Evolutionary conservation across 2,113 vertebrate genomes (phyloP), one percentile per base, ranked within the genome.

Genomic region (Ploceus nigricollis): DNA sequence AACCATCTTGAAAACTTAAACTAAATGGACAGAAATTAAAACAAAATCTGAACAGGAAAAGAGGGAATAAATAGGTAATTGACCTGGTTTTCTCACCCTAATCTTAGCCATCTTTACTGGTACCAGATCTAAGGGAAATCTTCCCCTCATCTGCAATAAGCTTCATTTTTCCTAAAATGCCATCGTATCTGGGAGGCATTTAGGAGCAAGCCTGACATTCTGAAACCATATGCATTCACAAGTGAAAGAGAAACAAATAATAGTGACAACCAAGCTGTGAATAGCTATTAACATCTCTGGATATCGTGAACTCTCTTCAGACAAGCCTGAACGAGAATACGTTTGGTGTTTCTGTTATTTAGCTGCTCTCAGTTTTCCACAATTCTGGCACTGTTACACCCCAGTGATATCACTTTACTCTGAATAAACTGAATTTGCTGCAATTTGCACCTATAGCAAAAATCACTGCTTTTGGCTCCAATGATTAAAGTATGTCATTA

Each of bases 161-260:
- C 30, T 82, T 73, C 4, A n/a, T 44, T 90, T 93, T 60, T 63
- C 66, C 42, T 65, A 63, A 93, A 87, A 90, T 70, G 20, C 42
- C 63, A 81, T 63, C 63, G 7, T 73, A 81, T 66, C 82, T 70
- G 31, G 35, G 64, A 89, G 39, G 21, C 47, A 70, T 75, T 90
- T 75, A 90, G 63, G 56, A 95, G 50, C 39, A 73, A 66, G 20
- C 31, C 54, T 86, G 60, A 80, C 68, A 70, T 88, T 91, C 71
- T 80, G 85, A 90, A 94, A 76, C 40, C 47, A 58, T 66, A 82
- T 19, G 39, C 23, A 86, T 80, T 94, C 53, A 82, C 33, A 95
- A 90, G 71, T 88, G 87, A 94, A 84, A 91, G 37, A 40, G 64
- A 94, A 95, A 96, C 27, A 94, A 91, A 54, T 82, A 87, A 76